Base-by-base conservation (phyloP, 2,888 invertebrate species). In the Scaptomyza parva region DNA sequence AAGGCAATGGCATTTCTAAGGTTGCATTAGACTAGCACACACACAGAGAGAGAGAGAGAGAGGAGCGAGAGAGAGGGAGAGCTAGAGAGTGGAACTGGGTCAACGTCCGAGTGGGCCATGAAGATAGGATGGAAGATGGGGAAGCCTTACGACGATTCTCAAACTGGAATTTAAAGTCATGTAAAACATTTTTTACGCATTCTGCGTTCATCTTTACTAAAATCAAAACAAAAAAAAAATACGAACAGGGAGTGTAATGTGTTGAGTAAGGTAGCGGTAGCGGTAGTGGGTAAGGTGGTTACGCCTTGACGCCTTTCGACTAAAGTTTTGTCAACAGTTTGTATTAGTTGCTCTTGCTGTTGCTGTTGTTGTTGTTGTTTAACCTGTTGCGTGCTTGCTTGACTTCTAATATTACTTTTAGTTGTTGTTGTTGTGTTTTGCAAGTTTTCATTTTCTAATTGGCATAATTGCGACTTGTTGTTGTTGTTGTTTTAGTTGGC, bases 381-480 rank as follows among this genome's bases (percentile, higher is more conserved):
- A 65, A 81, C 81, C 74, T 81, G 81, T 81, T 84, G 81, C 81
- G 85, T 81, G 81, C 57, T 57, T 71, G 43, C 43, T 40, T 53
- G 35, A 35, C 60, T 70, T 41, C 57, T 43, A 40, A 40, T 48
- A 35, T 14, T 28, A 41, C 9, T 37, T 14, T 14, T 30, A 12
- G 37, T 28, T 43, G 17, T n/a, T 63, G 59, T 40, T 43, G 18
- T 18, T 70, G 30, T 33, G 30, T 51, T 71, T 74, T 76, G 78
- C 67, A 66, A 48, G 53, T 76, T 81, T 74, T 83, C 76, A 73
- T 80, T 79, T 86, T 84, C 86, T 86, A 86, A 84, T 86, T 84
- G 84, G 84, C 81, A 84, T 84, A 86, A 84, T 84, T 84, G 84
- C 59, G 81, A 60, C 45, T 59, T 39, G 65, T 37, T 54, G 70